Conservation (phyloP, 2,797 vertebrate genomes). For the Philypnodon macrostomus region DNA sequence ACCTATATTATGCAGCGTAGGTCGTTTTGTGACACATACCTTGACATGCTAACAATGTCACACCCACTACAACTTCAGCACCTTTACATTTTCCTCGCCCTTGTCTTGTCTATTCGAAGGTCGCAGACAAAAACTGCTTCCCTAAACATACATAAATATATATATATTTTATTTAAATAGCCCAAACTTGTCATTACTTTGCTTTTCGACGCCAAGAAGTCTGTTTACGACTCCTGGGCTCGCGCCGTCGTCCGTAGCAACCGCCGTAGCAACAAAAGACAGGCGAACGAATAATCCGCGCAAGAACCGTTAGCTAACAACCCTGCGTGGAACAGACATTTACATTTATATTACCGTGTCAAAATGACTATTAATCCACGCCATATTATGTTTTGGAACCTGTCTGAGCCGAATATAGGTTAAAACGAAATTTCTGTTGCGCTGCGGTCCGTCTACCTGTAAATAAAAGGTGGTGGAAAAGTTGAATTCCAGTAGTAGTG, state of each 20-base stretch:
- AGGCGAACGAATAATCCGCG: constrained; percentile 66
- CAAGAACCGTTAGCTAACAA: constrained; percentile 30
- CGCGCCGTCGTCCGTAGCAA: constrained; percentile 78
- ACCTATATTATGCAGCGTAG: constrained; percentile 12
- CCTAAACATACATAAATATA: too few relatives aligned
- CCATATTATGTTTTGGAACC: neutral
- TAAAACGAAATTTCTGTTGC: neutral
- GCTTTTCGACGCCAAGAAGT: constrained; percentile 11
- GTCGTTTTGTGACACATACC: constrained; percentile 15
- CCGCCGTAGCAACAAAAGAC: constrained; percentile 73
- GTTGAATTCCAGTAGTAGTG: constrained; percentile 47
- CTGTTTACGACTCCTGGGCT: constrained; percentile 50
- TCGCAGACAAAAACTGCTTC: constrained; percentile 32
- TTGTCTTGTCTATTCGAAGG: constrained; percentile 44
- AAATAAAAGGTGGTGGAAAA: constrained; percentile 46
- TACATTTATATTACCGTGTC: constrained; percentile 14
- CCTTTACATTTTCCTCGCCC: constrained; percentile 21
- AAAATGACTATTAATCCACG: constrained; percentile 6
- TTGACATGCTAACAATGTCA: constrained; percentile 27
- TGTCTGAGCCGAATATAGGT: neutral
- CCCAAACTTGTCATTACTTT: constrained; percentile 12
- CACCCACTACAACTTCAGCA: constrained; percentile 18
- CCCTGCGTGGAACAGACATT: constrained; percentile 32
- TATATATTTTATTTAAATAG: neutral
- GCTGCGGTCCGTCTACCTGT: constrained; percentile 1